phyloP scores from a whole-genome alignment of 30 jellyfish, hydroid and myxozoan genomes.

The Pseudorhiza aurosa region DNA sequence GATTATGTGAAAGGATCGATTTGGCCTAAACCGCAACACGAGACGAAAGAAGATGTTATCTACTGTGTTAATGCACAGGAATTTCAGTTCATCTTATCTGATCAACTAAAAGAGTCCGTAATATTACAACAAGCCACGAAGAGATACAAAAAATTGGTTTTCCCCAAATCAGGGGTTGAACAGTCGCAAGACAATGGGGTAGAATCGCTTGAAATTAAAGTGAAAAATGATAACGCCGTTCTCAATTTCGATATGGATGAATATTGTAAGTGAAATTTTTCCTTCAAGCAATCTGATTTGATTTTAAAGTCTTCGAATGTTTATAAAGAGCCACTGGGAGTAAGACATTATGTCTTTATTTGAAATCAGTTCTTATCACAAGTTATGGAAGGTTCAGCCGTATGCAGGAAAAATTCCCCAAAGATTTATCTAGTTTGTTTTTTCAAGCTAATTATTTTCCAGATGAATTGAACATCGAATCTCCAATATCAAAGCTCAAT shows the following conservation, averaged over 20 bases:
- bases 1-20: slow-evolving; percentile 66
- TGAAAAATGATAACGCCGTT: slow-evolving; percentile 8
- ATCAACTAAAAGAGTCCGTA: not conserved
- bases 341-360: not conserved
- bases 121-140: slow-evolving; percentile 52
- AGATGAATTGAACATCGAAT: slow-evolving; percentile 57
- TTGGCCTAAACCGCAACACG: slow-evolving; percentile 83
- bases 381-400: too few species aligned
- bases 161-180: slow-evolving; percentile 44
- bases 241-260: slow-evolving; percentile 66
- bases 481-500: slow-evolving; percentile 48
- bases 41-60: slow-evolving; percentile 21
- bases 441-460: too few species aligned
- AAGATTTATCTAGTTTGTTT: too few species aligned
- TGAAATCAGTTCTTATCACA: not conserved
- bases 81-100: slow-evolving; percentile 32
- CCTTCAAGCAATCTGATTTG: too few species aligned
- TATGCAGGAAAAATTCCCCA: too few species aligned
- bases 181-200: not conserved
- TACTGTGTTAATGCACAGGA: slow-evolving; percentile 28
- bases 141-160: slow-evolving; percentile 54
- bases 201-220: slow-evolving; percentile 14
- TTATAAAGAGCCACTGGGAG: too few species aligned
- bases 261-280: slow-evolving; percentile 30
- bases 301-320: too few species aligned